These are phyloP conservation scores for Toxotes jaculatrix DNA, from an alignment of 2,113 vertebrate species.

Conservation along the genomic window DNA sequence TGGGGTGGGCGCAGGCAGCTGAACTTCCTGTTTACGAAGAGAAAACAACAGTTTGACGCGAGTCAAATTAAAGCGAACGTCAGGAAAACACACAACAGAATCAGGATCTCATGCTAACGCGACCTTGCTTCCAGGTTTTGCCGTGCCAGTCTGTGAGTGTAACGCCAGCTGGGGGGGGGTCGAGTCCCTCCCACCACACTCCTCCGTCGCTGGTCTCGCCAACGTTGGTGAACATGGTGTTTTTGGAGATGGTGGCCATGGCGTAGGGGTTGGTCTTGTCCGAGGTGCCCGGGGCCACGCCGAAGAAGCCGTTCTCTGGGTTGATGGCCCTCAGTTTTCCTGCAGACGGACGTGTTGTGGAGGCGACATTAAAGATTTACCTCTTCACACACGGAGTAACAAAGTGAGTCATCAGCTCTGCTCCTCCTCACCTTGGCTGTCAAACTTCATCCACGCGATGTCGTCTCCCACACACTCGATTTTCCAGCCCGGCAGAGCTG, in stretches of 20 bases:
- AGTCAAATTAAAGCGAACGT: no score
- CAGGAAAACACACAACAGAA: no score
- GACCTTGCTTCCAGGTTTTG: conserved; percentile 87
- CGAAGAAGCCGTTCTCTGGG: conserved; percentile 98
- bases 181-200: conserved; percentile 96
- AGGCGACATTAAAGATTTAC: not conserved
- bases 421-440: conserved; percentile 88
- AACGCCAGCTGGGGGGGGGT: conserved; percentile 82
- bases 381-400: no score
- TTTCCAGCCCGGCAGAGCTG: conserved; percentile 94
- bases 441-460: conserved; percentile 99
- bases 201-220: conserved; percentile 96
- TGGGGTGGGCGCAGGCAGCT: conserved; percentile 91
- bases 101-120: no score
- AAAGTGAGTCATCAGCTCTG: not conserved
- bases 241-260: conserved; percentile 91
- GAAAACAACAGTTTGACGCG: not conserved
- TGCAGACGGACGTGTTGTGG: conserved; percentile 62
- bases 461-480: conserved; percentile 97
- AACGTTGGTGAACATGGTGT: conserved; percentile 97
- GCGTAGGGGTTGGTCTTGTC: conserved; percentile 97
- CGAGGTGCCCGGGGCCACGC: conserved; percentile 96
- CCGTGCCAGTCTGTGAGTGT: conserved; percentile 93
- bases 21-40: conserved; percentile 72
- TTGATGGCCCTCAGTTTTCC: conserved; percentile 98